Evolutionary conservation across 2,888 invertebrate genomes (phyloP), one percentile per base, ranked within the genome.

Genomic region (Drepanosiphum platanoidis): DNA sequence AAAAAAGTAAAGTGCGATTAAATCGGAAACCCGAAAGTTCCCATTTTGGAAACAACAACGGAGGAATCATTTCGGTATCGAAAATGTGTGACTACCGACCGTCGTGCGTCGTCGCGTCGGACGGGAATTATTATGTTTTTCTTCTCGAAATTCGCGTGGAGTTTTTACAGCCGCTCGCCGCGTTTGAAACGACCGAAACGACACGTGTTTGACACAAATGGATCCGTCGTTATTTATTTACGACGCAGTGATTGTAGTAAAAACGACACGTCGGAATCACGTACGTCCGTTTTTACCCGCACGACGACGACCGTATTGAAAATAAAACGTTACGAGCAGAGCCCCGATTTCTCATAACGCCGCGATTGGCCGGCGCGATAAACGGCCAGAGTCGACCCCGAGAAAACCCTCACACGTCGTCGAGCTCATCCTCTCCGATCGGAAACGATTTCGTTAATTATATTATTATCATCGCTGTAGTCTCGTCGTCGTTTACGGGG

Each of bases 141-240:
- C n/a, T n/a, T n/a, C n/a, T n/a, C n/a, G n/a, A n/a, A n/a, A n/a
- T n/a, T n/a, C n/a, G n/a, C n/a, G 22, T 52, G 0, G 15, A 52
- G 52, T 52, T 18, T 52, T 18, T 52, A 52, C 5, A n/a, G 52
- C 22, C 7, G 46, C 15, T 46, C 15, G 46, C 18, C 18, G 18
- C 1, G 22, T 52, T 52, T 22, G 18, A 52, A 74, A 74, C 32
- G 32, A 32, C 32, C 5, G 15, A 22, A 74, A 52, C n/a, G n/a
- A n/a, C 42, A 52, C 74, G 30, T 30, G 32, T 46, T 52, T 74
- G 32, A 22, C 22, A 46, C 32, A 42, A 46, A 13, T 46, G 11
- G 22, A 46, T 74, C 32, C 46, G 42, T 74, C 46, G 32, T 74
- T 52, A 32, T 74, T 74, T 74, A 32, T 52, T 52, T 1, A 32